Base-by-base conservation (phyloP, 2,888 invertebrate genomes). In the Furcula furcula region DNA sequence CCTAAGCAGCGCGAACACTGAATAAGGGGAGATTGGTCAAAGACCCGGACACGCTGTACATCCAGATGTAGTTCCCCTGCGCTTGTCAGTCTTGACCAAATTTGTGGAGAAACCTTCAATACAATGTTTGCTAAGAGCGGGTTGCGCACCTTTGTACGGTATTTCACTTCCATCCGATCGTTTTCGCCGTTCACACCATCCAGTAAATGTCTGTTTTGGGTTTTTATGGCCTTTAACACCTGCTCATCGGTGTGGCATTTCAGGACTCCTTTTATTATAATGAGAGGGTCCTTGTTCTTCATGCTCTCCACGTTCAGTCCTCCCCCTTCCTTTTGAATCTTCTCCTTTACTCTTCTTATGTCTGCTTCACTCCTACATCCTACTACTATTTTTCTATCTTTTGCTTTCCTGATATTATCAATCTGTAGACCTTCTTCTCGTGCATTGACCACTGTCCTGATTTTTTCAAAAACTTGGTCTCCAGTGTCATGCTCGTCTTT, bases 201-300 rank as follows among this genome's bases (percentile, higher is more conserved):
- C 6, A 30, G 7, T 0, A 41, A 1, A 1, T 38, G 10, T 2
- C 7, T 13, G 7, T 39, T 40, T 13, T 44, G 41, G 5, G 3
- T 30, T 12, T 21, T 37, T 0, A 52, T 4, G 1, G 38, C 32
- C 4, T 7, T 16, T 4, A 36, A 4, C 1, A 51, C 29, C 2
- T 51, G 46, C 15, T 43, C 41, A n/a, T 43, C 40, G 2, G 31
- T 37, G 18, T 40, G 28, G 1, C 14, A 22, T 1, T 4, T n/a
- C n/a, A 10, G 9, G 10, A 22, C 10, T 4, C 10, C 21, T 10
- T 10, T 22, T 7, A 22, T 22, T 7, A 22, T 22, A n/a, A 22
- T n/a, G 4, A 22, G 10, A 9, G 21, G 21, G 21, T 22, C 10
- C 10, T 22, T 22, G 10, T 22, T 10, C 4, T 4, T 7, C 5